Evolutionary conservation across 2,113 vertebrate genomes (phyloP).

Genomic region (Desmodus rotundus): DNA sequence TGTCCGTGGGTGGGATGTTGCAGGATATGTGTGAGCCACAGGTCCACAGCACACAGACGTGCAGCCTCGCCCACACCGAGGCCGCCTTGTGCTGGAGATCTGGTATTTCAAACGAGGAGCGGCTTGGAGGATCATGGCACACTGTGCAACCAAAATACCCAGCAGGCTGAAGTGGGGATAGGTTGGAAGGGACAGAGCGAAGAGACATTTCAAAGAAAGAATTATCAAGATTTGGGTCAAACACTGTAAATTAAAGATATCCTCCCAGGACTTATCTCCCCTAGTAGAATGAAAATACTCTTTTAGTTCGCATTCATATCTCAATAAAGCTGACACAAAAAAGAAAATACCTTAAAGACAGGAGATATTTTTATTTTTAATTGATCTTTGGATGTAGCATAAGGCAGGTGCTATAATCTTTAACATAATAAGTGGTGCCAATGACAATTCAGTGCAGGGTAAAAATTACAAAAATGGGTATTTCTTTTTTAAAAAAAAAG

Average conservation of each 20-base stretch:
- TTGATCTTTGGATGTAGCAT: neutral
- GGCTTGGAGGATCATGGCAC: neutral
- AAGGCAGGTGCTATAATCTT: neutral
- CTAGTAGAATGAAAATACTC: neutral
- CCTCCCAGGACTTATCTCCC: neutral
- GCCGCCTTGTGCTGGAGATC: neutral
- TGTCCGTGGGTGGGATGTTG: too few species aligned
- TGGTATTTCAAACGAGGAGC: neutral
- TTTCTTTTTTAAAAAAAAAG: conserved; percentile 7
- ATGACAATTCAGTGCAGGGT: neutral
- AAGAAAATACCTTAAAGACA: neutral
- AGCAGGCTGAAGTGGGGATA: neutral
- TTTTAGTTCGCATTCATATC: neutral
- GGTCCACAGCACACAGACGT: neutral
- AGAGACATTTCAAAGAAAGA: conserved; percentile 20
- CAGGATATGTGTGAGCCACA: neutral
- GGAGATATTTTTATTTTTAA: conserved; percentile 15
- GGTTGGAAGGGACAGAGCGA: neutral
- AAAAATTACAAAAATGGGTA: neutral
- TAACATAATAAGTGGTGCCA: neutral
- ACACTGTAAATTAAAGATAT: neutral
- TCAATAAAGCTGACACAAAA: neutral
- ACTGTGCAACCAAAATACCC: neutral
- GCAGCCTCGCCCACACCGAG: neutral
- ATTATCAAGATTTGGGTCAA: neutral